Base-by-base conservation (phyloP, 2,797 vertebrate species). In the Vespertilio murinus region DNA sequence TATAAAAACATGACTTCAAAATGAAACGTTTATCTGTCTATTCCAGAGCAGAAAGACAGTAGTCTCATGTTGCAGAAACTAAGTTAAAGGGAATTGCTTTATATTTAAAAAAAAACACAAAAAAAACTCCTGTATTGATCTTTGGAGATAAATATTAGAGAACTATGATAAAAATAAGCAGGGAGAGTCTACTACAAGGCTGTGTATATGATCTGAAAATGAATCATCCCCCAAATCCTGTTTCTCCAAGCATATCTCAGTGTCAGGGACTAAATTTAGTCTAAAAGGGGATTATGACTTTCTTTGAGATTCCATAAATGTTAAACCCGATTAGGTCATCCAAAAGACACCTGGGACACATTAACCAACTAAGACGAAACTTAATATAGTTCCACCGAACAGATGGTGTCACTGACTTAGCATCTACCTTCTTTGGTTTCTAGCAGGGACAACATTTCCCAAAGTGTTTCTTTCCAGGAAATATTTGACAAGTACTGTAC, bases 391-490 rank as follows among this genome's bases (percentile, higher is more conserved):
- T 84, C 23, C 49, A 69, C n/a, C 40, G 18, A 73, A 74, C 7
- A 64, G 5, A 49, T 20, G 38, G 1, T 69, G 4, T 81, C 14
- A 4, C 20, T 64, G 35, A 69, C 13, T 40, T 64, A 40, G 33
- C 71, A 56, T 69, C 59, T 40, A 20, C 12, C 14, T 1, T 12
- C 12, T 73, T 59, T 35, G 13, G 11, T 56, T 90, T 74, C 45
- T 35, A 47, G 12, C 14, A 74, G 33, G 28, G 23, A 23, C 4
- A 42, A 2, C 25, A 28, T 78, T 88, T 79, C 42, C n/a, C 22
- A 87, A 42, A 73, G 67, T 94, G 33, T 65, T 73, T 85, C 67
- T 88, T 96, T 92, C 54, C 78, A 93, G 61, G 85, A 93, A 95
- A 69, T 88, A 77, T 45, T 73, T 95, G 70, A 54, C 4, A 52